These are phyloP conservation scores for Crambe crambe DNA, from an alignment of 37 sponge, comb jelly and placozoan genomes.

Conservation along the genomic window DNA sequence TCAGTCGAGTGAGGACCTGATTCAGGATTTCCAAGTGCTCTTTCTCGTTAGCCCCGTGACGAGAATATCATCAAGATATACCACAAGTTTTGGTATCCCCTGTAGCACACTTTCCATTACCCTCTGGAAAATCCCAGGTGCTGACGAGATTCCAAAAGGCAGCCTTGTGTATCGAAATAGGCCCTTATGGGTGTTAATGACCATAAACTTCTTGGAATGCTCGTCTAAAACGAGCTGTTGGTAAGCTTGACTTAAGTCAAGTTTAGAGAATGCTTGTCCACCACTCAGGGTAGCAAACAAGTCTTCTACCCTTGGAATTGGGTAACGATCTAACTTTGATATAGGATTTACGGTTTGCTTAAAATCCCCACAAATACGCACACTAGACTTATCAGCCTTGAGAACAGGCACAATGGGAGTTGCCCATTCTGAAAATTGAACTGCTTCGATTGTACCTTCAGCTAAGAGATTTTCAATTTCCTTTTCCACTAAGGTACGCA, in stretches of 20 bases:
- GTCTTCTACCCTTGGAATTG: conserved; percentile 19
- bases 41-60: neutral
- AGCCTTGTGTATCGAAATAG: neutral
- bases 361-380: too few species aligned
- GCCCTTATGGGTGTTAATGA: too few species aligned
- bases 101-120: too few species aligned
- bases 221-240: too few species aligned
- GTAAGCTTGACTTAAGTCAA: conserved; percentile 8
- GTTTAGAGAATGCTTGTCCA: neutral
- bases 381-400: neutral
- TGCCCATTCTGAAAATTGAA: neutral
- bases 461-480: neutral
- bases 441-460: neutral
- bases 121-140: too few species aligned
- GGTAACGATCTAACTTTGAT: neutral
- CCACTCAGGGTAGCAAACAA: neutral
- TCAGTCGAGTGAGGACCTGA: neutral
- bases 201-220: neutral
- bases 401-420: too few species aligned
- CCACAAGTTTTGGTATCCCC: too few species aligned
- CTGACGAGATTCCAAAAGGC: neutral
- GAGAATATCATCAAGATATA: too few species aligned
- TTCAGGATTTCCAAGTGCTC: neutral
- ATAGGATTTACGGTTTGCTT: neutral
- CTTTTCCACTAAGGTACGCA: neutral